phyloP scores from a whole-genome alignment of 2,113 vertebrate species.

The Mugil cephalus region DNA sequence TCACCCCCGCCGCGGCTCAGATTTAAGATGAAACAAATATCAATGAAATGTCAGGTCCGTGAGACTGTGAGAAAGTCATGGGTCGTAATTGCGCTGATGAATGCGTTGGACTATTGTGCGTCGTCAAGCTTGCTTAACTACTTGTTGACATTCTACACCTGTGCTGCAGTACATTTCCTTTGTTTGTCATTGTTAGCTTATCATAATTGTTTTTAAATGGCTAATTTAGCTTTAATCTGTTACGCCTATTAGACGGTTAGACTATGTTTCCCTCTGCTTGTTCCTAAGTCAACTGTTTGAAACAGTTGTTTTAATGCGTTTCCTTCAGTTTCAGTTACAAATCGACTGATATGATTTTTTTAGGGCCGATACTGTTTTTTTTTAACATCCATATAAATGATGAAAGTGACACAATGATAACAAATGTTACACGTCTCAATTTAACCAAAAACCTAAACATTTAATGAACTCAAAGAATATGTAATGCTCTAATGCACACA shows the following conservation, averaged over 20 bases:
- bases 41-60: conserved; percentile 73
- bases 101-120: conserved; percentile 43
- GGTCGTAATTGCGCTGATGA: conserved; percentile 33
- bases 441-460: too few relatives aligned
- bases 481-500: too few relatives aligned
- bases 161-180: background rate
- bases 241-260: conserved; percentile 13
- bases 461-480: too few relatives aligned
- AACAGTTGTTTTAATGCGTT: too few relatives aligned
- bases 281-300: too few relatives aligned
- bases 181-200: conserved; percentile 12
- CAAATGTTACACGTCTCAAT: too few relatives aligned
- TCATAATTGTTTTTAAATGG: conserved; percentile 11
- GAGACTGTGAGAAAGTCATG: conserved; percentile 43
- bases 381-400: too few relatives aligned
- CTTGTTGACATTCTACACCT: conserved; percentile 3
- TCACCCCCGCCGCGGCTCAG: conserved; percentile 26
- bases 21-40: conserved; percentile 57
- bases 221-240: conserved; percentile 27
- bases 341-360: too few relatives aligned
- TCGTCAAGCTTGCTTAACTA: background rate
- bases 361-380: too few relatives aligned
- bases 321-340: too few relatives aligned
- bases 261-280: too few relatives aligned
- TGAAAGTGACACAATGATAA: too few relatives aligned